phyloP scores from a whole-genome alignment of 1,140 invertebrate genomes.

The Paraescarpia echinospica region DNA sequence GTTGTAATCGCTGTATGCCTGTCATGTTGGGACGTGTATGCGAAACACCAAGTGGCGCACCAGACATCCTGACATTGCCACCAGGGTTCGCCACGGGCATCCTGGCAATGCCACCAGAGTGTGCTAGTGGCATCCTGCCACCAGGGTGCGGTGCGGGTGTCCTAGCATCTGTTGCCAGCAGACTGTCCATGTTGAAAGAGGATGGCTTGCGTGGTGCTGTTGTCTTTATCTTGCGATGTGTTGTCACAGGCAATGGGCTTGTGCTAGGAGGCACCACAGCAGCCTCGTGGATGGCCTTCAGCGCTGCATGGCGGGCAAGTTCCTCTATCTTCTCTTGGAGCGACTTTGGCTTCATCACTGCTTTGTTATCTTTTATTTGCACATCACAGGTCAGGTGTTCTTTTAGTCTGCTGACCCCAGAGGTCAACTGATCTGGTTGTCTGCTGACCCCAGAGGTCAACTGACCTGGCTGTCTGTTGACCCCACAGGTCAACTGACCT shows the following conservation, averaged over 20 bases:
- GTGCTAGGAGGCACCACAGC: not conserved
- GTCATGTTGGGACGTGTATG: not conserved
- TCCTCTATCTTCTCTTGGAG: not conserved
- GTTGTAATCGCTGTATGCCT: not conserved
- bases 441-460: too few relatives aligned
- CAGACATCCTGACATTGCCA: not conserved
- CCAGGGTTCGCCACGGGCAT: not conserved
- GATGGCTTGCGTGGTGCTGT: not conserved
- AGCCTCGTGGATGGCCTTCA: not conserved
- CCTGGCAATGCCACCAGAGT: not conserved
- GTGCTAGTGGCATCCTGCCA: not conserved
- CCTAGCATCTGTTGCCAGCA: not conserved
- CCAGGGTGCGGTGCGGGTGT: not conserved
- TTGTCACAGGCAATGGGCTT: not conserved
- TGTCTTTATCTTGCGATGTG: not conserved
- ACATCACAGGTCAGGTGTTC: too few relatives aligned
- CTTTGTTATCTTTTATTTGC: too few relatives aligned
- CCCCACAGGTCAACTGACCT: too few relatives aligned
- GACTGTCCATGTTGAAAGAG: not conserved
- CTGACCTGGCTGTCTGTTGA: too few relatives aligned
- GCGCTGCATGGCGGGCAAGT: not conserved
- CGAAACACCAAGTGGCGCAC: not conserved
- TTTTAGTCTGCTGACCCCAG: not conserved
- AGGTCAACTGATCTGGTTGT: not conserved
- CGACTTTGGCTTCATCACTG: not conserved